Evolutionary conservation across 2,113 vertebrate species (phyloP).

Genomic region (Daboia siamensis): DNA sequence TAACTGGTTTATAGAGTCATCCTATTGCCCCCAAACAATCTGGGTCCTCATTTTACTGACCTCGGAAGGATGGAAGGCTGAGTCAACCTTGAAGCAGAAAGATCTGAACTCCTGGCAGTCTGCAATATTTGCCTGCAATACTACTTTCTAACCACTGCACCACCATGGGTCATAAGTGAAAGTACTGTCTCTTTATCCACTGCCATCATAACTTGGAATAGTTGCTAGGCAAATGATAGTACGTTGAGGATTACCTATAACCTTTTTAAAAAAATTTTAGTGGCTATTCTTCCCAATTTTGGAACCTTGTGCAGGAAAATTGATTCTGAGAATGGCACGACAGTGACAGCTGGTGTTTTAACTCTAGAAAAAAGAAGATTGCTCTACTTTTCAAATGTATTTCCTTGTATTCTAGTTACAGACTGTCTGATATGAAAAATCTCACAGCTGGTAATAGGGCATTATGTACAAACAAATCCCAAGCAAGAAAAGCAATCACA

Average conservation of each 20-base stretch:
- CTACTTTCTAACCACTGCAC: not conserved
- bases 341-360: not conserved
- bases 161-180: not conserved
- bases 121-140: not conserved
- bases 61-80: not conserved
- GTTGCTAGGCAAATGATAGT: not conserved
- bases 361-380: slow-evolving; percentile 30
- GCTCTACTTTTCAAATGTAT: slow-evolving; percentile 20
- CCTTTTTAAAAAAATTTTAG: not conserved
- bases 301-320: not conserved
- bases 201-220: not conserved
- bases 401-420: slow-evolving; percentile 28
- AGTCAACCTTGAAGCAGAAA: not conserved
- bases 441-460: slow-evolving; percentile 43
- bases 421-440: slow-evolving; percentile 12
- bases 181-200: not conserved
- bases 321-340: not conserved
- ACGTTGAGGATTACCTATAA: not conserved
- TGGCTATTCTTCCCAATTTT: not conserved
- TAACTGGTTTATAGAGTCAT: not conserved
- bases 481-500: slow-evolving; percentile 58
- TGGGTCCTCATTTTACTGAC: not conserved
- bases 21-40: not conserved
- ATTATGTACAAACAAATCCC: slow-evolving; percentile 28
- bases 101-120: not conserved